Conservation (phyloP, 2,888 invertebrate genomes). For the Alcis repandata region DNA sequence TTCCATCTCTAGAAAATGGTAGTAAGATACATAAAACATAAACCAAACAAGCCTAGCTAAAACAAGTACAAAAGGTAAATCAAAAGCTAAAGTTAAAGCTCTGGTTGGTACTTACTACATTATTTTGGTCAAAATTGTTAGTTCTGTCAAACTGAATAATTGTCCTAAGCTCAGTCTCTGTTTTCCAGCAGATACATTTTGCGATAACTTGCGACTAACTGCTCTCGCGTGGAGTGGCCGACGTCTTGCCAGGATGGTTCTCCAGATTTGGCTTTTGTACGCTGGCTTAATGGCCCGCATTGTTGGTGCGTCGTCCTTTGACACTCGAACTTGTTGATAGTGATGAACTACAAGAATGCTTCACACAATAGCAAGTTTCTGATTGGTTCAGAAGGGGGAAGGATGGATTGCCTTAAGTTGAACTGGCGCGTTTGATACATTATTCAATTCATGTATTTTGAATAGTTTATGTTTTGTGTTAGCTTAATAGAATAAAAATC, state of each 20-base stretch:
- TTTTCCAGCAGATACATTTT: conserved; percentile 5
- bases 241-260: conserved; percentile 67
- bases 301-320: conserved; percentile 42
- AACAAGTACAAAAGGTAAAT: too few relatives aligned
- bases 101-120: too few relatives aligned
- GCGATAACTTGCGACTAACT: conserved; percentile 75
- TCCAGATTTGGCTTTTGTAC: conserved; percentile 60
- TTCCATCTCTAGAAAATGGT: too few relatives aligned
- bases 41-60: too few relatives aligned
- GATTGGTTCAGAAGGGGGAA: conserved; percentile 20
- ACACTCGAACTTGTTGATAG: conserved; percentile 38
- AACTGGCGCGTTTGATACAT: conserved; percentile 5
- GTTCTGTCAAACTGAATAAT: background rate
- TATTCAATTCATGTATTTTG: background rate
- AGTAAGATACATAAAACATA: too few relatives aligned
- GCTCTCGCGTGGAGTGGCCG: conserved; percentile 67
- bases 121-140: too few relatives aligned
- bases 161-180: background rate
- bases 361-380: conserved; percentile 23
- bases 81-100: too few relatives aligned
- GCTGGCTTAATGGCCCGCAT: conserved; percentile 43
- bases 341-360: conserved; percentile 28
- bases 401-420: conserved; percentile 16
- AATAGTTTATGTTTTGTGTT: background rate
- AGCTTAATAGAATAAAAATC: too few relatives aligned